Conservation (phyloP, 2,113 vertebrate genomes). For the Neomonachus schauinslandi region DNA sequence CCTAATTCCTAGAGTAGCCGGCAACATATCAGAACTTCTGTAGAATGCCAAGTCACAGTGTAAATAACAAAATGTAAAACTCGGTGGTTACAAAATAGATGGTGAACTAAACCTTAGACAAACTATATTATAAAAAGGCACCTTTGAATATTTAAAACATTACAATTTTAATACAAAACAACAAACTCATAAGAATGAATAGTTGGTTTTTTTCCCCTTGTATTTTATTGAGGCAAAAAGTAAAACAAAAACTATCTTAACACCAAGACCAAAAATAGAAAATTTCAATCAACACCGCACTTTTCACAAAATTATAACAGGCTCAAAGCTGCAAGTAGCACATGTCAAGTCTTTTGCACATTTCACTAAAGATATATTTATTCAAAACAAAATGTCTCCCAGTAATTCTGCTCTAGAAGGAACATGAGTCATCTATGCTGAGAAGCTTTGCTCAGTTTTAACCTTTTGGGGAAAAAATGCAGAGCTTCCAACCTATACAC, state of each 20-base stretch:
- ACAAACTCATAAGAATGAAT: not conserved
- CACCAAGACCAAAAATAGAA: constrained; percentile 66
- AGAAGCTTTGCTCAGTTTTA: constrained; percentile 59
- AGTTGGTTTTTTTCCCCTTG: not conserved
- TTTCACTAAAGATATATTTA: constrained; percentile 67
- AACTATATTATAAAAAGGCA: not conserved
- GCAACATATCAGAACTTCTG: not conserved
- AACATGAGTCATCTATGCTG: constrained; percentile 60
- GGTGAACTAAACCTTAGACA: not conserved
- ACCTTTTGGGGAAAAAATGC: constrained; percentile 26
- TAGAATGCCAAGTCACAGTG: not conserved
- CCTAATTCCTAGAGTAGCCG: not conserved
- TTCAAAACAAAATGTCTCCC: constrained; percentile 71
- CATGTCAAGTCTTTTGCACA: constrained; percentile 65
- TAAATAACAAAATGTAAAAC: constrained; percentile 10
- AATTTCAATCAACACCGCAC: constrained; percentile 48
- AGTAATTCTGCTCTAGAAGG: constrained; percentile 1
- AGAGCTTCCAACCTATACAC: constrained; percentile 27
- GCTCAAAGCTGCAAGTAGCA: constrained; percentile 62
- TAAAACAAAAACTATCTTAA: constrained; percentile 67
- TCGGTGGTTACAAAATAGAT: not conserved
- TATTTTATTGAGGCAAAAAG: constrained; percentile 51
- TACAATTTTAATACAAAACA: not conserved
- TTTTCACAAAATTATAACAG: constrained; percentile 57
- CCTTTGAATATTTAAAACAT: not conserved